Conservation (phyloP, 1,140 invertebrate species). For the Neodiprion virginianus region DNA sequence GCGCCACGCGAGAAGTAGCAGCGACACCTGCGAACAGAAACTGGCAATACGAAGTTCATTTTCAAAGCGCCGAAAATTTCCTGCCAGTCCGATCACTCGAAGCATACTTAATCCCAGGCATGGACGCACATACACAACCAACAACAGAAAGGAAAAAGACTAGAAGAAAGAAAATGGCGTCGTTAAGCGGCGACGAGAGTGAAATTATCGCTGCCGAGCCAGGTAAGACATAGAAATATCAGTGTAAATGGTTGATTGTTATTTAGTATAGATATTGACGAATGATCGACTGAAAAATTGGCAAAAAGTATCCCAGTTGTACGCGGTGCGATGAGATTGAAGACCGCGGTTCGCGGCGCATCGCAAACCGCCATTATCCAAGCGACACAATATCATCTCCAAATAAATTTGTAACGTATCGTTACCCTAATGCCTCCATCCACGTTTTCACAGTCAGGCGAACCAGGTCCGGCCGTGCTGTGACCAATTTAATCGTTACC, state of each 20-base stretch:
- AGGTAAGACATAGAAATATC: constrained; percentile 34
- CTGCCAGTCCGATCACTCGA: too few species aligned
- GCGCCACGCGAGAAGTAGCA: too few species aligned
- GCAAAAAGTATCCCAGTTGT: constrained; percentile 20
- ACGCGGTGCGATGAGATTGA: not conserved
- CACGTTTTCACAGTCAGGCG: constrained; percentile 38
- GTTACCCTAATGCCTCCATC: too few species aligned
- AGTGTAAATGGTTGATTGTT: not conserved
- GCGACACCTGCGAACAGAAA: too few species aligned
- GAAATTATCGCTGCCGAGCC: constrained; percentile 45
- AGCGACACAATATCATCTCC: constrained; percentile 38
- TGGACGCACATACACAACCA: not conserved
- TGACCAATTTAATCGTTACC: constrained; percentile 37
- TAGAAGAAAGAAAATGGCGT: constrained; percentile 45
- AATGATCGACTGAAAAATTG: not conserved
- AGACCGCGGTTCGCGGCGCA: not conserved
- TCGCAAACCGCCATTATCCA: constrained; percentile 41
- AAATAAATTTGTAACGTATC: constrained; percentile 13
- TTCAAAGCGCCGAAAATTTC: too few species aligned
- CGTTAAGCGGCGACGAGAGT: constrained; percentile 52
- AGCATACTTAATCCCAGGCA: too few species aligned
- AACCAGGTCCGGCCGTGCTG: constrained; percentile 46
- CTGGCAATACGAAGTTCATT: too few species aligned
- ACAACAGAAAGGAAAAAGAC: constrained; percentile 7
- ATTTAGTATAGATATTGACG: not conserved